Evolutionary conservation across 2,113 vertebrate genomes (phyloP).

Genomic region (Orycteropus afer): DNA sequence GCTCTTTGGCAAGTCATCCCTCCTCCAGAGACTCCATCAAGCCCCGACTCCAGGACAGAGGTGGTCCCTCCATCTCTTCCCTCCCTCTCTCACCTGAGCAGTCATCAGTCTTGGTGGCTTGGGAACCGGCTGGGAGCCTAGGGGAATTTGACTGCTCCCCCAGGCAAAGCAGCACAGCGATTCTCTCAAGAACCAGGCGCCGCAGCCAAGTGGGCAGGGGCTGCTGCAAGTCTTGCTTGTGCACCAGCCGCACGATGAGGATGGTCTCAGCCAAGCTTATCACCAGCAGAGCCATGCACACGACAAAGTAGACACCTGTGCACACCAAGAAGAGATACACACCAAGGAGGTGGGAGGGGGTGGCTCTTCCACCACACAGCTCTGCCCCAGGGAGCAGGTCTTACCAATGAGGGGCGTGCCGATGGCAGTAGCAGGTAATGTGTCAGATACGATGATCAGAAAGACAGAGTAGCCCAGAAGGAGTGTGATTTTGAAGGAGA

Average conservation of each 20-base stretch:
- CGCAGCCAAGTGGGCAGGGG: slow-evolving; percentile 93
- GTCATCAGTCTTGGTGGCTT: slow-evolving; percentile 68
- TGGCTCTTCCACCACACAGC: fast-evolving
- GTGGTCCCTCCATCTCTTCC: too few relatives aligned
- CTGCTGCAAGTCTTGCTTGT: slow-evolving; percentile 96
- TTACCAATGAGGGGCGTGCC: slow-evolving; percentile 96
- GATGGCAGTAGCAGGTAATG: slow-evolving; percentile 94
- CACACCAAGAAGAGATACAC: neutral
- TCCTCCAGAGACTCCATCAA: fast-evolving
- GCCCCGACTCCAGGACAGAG: fast-evolving
- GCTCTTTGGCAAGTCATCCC: fast-evolving
- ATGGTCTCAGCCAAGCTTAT: slow-evolving; percentile 97
- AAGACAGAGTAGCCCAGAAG: slow-evolving; percentile 98
- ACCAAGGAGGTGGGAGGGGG: fast-evolving
- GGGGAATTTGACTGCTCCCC: slow-evolving; percentile 62
- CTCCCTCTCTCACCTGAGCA: slow-evolving; percentile 81
- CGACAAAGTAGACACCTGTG: slow-evolving; percentile 96
- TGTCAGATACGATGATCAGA: slow-evolving; percentile 98
- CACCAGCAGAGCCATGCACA: slow-evolving; percentile 98
- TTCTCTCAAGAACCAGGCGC: slow-evolving; percentile 90
- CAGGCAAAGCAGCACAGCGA: slow-evolving; percentile 91
- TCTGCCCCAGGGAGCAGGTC: neutral
- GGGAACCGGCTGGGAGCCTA: slow-evolving; percentile 4
- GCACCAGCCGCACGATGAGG: slow-evolving; percentile 95
- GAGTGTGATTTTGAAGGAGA: slow-evolving; percentile 99